Evolutionary conservation across 1,140 invertebrate genomes (phyloP), one percentile per base, ranked within the genome.

Genomic region (Heliconius hermathena): DNA sequence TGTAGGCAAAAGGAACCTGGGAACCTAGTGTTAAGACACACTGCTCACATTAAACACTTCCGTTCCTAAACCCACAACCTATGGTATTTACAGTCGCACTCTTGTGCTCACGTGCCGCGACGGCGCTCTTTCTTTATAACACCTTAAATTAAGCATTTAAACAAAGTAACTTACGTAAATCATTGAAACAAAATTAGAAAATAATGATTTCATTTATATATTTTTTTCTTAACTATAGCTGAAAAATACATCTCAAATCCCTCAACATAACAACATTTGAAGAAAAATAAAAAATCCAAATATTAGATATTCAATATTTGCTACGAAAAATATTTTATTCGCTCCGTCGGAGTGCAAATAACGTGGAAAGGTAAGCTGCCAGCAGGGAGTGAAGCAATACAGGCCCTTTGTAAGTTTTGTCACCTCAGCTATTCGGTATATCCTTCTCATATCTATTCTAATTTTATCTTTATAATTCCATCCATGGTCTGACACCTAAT

Each of bases 261-360:
- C 26, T 29, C 9, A 26, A 66, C 57, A 26, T 22, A 3, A 66
- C 3, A 66, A 66, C 26, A 66, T 66, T 74, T 57, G 8, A 8
- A 33, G n/a, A 60, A 33, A 74, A 60, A n/a, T 11, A 22, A 22
- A 20, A 74, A 13, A 2, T 22, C 8, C 18, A 74, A 74, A 60
- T 74, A 60, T 74, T 6, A 74, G 11, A 74, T 74, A 66, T 66
- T 22, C 11, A 66, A 66, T 66, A 66, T 26, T 66, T 6, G 13
- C 22, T 66, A n/a, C 8, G 57, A 20, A 22, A 66, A n/a, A 41
- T 29, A 66, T 66, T 54, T 41, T 41, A 52, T 76, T 76, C 57
- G 54, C 74, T 22, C 36, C 36, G 74, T 66, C 74, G 57, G 41
- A 18, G 26, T 76, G 20, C 57, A 36, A 76, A 70, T 57, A 76